These are phyloP conservation scores for Leptodactylus fallax DNA, from an alignment of 2,797 vertebrate genomes.

Conservation along the genomic window DNA sequence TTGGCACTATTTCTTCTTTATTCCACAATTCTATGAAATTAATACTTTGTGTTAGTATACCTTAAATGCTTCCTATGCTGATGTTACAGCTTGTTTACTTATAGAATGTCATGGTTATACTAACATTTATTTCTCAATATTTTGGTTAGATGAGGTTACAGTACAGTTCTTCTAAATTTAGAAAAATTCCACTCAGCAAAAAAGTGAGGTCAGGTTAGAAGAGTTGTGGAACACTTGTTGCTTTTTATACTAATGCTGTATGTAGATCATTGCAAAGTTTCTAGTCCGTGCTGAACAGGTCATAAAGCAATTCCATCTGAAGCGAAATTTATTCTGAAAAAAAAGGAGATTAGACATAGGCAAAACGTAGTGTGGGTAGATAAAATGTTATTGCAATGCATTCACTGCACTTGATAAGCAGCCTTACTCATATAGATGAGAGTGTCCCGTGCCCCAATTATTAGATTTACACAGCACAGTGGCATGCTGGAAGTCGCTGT, in stretches of 20 bases:
- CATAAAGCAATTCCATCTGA: no score
- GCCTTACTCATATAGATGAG: no score
- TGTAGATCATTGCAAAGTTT: not conserved
- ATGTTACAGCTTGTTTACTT: not conserved
- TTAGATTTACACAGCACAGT: no score
- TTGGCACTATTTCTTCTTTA: slow-evolving; percentile 3
- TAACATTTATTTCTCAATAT: not conserved
- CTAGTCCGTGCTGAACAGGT: no score
- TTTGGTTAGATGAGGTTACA: not conserved
- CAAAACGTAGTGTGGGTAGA: no score
- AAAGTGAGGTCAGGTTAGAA: not conserved
- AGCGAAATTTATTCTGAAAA: no score
- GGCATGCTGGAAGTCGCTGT: no score
- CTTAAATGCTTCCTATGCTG: slow-evolving; percentile 19
- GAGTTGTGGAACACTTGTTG: not conserved
- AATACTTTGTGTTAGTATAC: slow-evolving; percentile 1
- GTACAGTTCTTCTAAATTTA: slow-evolving; percentile 2
- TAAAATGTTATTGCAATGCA: no score
- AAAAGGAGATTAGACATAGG: not conserved
- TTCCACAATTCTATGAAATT: slow-evolving; percentile 10
- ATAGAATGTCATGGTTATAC: slow-evolving; percentile 3
- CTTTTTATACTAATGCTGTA: not conserved
- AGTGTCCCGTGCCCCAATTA: no score
- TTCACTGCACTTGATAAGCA: no score
- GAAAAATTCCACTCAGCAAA: not conserved